Percentiles rank a stretch among this genome's conserved stretches.
Conservation (phyloP, 2,113 vertebrate genomes). For the Aphelocoma coerulescens region DNA sequence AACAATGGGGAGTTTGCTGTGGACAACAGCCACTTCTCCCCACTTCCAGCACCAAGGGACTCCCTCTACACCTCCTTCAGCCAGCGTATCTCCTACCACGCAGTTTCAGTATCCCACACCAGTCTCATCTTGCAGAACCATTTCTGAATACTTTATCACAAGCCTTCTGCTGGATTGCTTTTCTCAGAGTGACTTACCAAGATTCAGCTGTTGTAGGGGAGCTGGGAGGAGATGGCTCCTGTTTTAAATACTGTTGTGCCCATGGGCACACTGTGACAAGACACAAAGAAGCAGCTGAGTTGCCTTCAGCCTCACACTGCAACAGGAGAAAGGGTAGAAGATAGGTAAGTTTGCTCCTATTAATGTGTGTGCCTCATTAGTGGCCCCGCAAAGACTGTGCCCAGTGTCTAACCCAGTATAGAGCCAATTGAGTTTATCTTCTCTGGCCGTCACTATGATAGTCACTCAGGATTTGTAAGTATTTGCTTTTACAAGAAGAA, state of each 20-base stretch:
- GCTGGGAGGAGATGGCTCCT: not conserved
- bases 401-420: accelerated
- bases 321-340: not conserved
- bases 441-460: accelerated
- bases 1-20: not conserved
- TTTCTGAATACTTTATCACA: accelerated
- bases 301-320: not conserved
- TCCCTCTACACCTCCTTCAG: not conserved
- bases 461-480: not conserved
- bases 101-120: not conserved
- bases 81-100: not conserved
- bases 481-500: not conserved
- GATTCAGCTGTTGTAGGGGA: accelerated
- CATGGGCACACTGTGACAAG: not conserved
- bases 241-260: not conserved
- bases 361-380: accelerated
- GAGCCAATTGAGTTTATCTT: not conserved
- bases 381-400: not conserved
- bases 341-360: not conserved
- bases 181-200: accelerated
- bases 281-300: not conserved
- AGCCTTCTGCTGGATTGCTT: accelerated
- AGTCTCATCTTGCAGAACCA: not conserved
- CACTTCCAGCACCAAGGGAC: not conserved
- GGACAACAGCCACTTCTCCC: not conserved